Evolutionary conservation across 2,113 vertebrate species (phyloP), one percentile per base, ranked within the genome.

Genomic region (Aptenodytes patagonicus): DNA sequence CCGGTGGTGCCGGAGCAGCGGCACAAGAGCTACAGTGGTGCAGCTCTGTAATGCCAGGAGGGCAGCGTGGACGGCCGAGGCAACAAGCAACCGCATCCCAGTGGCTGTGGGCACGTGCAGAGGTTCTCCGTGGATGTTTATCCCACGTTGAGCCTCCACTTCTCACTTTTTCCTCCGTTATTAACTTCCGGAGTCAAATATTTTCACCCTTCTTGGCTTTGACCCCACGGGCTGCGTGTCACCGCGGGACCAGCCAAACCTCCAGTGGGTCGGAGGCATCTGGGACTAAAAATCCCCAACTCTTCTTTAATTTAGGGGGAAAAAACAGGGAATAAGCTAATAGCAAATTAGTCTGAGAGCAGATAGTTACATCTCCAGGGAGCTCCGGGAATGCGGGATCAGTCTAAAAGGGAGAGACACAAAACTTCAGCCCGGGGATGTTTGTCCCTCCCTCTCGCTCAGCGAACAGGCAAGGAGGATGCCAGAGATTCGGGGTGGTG

Each of bases 101-200:
- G 40, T 17, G 31, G 32, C 40, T 11, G 20, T 1, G 13, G 72
- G 40, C 19, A n/a, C 2, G 10, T 10, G 31, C 21, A 3, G 38
- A 52, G 72, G 18, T 66, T 73, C 40, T 24, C 52, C 5, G 4
- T 11, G 64, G 61, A 31, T 17, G 4, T 28, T 76, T 21, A 78
- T 44, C 49, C 64, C 62, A 5, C 4, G 0, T 3, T 0, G 5
- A 72, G 26, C 24, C 47, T 78, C 68, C n/a, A 0, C 46, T 34
- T n/a, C 36, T 25, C 47, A 4, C 5, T 73, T 75, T 58, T 51
- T 3, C 34, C 73, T 62, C 32, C 2, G 0, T 28, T 32, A 17
- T 20, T 40, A 34, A 61, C 16, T 42, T 26, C 40, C 21, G 20
- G 17, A 15, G 6, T 34, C 49, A 11, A 47, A 29, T 22, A 42